Base-by-base conservation (phyloP, 2,797 vertebrate genomes). In the Bufotes viridis region DNA sequence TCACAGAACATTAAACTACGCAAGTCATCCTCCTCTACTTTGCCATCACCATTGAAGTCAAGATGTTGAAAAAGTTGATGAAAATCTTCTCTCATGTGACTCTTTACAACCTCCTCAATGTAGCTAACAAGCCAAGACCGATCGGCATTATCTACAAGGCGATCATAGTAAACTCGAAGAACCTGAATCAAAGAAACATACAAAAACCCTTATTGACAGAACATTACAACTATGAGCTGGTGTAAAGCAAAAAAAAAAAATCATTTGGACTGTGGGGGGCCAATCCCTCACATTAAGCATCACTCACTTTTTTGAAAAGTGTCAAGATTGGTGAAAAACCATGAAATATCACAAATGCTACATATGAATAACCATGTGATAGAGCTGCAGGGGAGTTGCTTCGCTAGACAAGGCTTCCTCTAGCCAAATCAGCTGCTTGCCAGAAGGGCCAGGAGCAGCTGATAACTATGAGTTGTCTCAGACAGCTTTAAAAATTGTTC, bases 1-100 rank as follows among this genome's bases (percentile, higher is more conserved):
- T 98, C 96, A 84, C 97, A 98, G 90, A 98, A 99, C 96, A 99
- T 97, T 82, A 99, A 94, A 90, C 97, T 98, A 81, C 95, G 95
- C 18, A 99, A 93, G 90, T 98, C 97, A 67, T 98, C 97, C 90
- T 98, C 97, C 0, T 94, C 96, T 20, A 98, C 97, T 1, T 60
- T 58, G 12, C 97, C 96, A 22, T 98, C 96, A 0, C 22, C 12
- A 90, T 97, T 94, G 87, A 94, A 95, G 92, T 97, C 91, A 88
- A 98, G 90, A 85, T 92, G 93, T 53, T 92, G 90, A 90, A 98
- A 97, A 42, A 98, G 96, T 76, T 94, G 92, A 42, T 95, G 76
- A 26, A 96, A 96, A 81, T 95, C 87, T 92, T 97, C 96, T 53
- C 93, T 69, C 92, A 99, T 93, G 63, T 95, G 88, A 17, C n/a